phyloP scores from a whole-genome alignment of 2,113 vertebrate species.

The Rhinoderma darwinii region DNA sequence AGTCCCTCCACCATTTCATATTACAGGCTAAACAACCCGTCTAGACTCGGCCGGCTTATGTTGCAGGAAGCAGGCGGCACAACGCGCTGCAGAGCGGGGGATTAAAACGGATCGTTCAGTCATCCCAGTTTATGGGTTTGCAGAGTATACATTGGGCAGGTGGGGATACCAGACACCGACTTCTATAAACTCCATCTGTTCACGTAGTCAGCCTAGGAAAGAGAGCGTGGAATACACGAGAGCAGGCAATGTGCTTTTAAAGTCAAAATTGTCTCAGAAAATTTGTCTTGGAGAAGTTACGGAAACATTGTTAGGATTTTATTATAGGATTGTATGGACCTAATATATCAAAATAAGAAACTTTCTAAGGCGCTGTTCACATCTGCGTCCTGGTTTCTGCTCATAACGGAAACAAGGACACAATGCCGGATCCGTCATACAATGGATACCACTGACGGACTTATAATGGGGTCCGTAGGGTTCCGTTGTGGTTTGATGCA shows the following conservation, averaged over 20 bases:
- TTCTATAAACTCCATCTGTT: conserved; percentile 54
- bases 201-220: conserved; percentile 28
- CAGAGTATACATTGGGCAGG: conserved; percentile 53
- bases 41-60: conserved; percentile 41
- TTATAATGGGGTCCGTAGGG: too few species aligned
- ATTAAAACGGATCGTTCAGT: conserved; percentile 17
- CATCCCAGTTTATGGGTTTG: conserved; percentile 38
- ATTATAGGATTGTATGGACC: not conserved
- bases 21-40: conserved; percentile 48
- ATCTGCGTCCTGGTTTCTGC: too few species aligned
- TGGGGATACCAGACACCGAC: conserved; percentile 32
- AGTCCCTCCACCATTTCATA: conserved; percentile 47
- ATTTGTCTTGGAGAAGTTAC: not conserved
- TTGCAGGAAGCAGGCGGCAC: conserved; percentile 22
- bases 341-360: not conserved
- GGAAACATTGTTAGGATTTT: too few species aligned
- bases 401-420: too few species aligned
- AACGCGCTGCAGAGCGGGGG: not conserved
- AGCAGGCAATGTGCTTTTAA: not conserved
- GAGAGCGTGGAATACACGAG: not conserved
- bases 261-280: not conserved
- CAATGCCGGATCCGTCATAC: too few species aligned
- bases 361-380: not conserved
- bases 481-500: too few species aligned
- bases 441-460: too few species aligned